Conservation (phyloP, 2,113 vertebrate genomes). For the Antechinus stuartii region DNA sequence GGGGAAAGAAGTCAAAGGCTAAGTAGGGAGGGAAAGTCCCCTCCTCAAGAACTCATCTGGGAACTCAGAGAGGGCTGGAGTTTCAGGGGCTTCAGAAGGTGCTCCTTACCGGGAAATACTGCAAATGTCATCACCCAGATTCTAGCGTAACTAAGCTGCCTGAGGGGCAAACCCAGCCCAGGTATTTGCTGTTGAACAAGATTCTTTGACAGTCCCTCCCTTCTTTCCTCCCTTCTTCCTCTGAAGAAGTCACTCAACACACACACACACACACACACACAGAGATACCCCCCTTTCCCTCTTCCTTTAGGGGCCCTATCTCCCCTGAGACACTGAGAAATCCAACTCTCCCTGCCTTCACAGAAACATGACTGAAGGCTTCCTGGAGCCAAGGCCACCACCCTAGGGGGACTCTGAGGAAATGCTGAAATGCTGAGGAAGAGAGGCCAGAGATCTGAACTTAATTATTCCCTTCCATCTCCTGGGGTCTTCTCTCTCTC, state of each 20-base stretch:
- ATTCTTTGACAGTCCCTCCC: background rate
- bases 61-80: background rate
- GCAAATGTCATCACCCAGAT: background rate
- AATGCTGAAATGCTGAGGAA: background rate
- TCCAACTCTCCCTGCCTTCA: background rate
- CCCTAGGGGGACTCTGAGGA: background rate
- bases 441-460: background rate
- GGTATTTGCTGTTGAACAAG: background rate
- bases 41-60: background rate
- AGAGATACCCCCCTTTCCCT: background rate
- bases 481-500: background rate
- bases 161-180: background rate
- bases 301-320: background rate
- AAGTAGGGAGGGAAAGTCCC: background rate
- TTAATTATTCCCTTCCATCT: background rate
- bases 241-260: background rate
- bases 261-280: background rate
- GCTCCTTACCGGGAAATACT: background rate
- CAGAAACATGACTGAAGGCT: background rate
- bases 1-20: background rate
- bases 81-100: background rate
- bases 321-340: background rate
- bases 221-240: background rate
- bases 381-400: background rate
- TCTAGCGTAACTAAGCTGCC: background rate